These are phyloP conservation scores for Adela reaumurella DNA, from an alignment of 2,888 invertebrate genomes.

Conservation along the genomic window DNA sequence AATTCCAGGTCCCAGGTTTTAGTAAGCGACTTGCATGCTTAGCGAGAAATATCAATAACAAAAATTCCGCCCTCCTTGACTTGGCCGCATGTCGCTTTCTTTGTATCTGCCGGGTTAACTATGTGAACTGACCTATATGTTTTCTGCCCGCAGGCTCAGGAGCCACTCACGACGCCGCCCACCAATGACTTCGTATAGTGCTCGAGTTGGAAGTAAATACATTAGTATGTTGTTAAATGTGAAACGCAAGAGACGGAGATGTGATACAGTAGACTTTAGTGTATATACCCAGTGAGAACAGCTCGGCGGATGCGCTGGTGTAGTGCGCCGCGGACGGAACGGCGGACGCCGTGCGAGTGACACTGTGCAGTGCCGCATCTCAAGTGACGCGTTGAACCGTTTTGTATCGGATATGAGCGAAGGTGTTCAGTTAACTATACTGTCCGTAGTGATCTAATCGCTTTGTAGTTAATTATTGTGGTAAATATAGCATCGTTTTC, in stretches of 20 bases:
- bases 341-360: background rate
- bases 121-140: constrained; percentile 16
- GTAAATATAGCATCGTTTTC: too few relatives aligned
- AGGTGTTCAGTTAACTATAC: constrained; percentile 3
- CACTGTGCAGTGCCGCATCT: background rate
- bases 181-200: constrained; percentile 76
- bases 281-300: constrained; percentile 39
- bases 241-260: constrained; percentile 51
- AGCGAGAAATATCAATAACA: too few relatives aligned
- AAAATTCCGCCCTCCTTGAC: too few relatives aligned
- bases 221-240: constrained; percentile 45
- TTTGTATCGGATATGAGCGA: constrained; percentile 20
- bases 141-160: constrained; percentile 68
- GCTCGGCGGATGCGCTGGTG: constrained; percentile 10
- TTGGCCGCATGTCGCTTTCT: background rate
- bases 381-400: constrained; percentile 15
- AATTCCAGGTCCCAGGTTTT: too few relatives aligned
- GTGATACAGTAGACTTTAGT: constrained; percentile 19
- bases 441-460: constrained; percentile 2
- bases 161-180: constrained; percentile 76
- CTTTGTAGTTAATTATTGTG: background rate
- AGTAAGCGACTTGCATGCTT: too few relatives aligned
- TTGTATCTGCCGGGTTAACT: too few relatives aligned
- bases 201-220: constrained; percentile 45
- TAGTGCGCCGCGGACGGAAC: background rate